Evolutionary conservation across 2,797 vertebrate species (phyloP).

Genomic region (Notolabrus celidotus): DNA sequence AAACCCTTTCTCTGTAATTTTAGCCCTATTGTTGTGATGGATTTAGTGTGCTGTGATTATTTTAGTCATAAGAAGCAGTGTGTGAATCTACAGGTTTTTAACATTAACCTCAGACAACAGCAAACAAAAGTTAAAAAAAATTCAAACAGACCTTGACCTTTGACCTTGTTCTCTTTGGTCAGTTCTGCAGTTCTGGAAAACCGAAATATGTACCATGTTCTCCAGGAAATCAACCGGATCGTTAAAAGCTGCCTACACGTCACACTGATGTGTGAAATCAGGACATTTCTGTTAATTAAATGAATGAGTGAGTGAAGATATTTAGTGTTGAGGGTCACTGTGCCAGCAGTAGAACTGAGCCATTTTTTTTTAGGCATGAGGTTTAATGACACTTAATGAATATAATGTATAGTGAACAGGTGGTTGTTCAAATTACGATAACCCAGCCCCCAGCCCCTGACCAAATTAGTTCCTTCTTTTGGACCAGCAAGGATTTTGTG

Average conservation of each 20-base stretch:
- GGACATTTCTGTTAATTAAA: no score
- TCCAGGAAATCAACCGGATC: slow-evolving; percentile 6
- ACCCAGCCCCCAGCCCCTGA: no score
- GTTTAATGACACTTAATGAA: not conserved
- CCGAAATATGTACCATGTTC: not conserved
- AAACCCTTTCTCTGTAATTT: slow-evolving; percentile 26
- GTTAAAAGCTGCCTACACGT: not conserved
- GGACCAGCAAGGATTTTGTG: no score
- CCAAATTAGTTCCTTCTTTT: no score
- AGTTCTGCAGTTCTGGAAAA: slow-evolving; percentile 22
- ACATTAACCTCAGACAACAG: slow-evolving; percentile 35
- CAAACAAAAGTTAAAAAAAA: slow-evolving; percentile 40
- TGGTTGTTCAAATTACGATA: no score
- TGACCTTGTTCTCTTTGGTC: slow-evolving; percentile 61
- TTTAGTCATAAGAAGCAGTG: not conserved
- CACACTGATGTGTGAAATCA: not conserved
- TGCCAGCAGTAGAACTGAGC: slow-evolving; percentile 36
- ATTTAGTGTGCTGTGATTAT: slow-evolving; percentile 21
- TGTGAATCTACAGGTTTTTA: slow-evolving; percentile 19
- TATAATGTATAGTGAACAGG: no score
- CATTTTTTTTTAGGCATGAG: not conserved
- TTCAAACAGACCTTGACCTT: slow-evolving; percentile 63
- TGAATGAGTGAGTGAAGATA: slow-evolving; percentile 7
- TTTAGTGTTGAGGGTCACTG: slow-evolving; percentile 31
- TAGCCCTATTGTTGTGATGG: slow-evolving; percentile 29